phyloP scores from a whole-genome alignment of 2,797 vertebrate species.

The Pogoniulus pusillus region DNA sequence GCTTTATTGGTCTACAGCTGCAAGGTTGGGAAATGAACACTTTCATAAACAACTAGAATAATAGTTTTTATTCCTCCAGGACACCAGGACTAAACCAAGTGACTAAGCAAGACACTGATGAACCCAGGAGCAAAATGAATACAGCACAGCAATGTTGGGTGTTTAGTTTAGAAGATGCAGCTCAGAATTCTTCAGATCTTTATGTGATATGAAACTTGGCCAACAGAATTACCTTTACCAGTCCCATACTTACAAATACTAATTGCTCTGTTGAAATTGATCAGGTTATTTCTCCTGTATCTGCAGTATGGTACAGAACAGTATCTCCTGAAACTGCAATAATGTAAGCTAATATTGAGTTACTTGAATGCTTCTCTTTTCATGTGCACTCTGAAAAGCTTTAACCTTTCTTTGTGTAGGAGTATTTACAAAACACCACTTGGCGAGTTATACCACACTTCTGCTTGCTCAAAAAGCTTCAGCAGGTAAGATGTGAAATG shows the following conservation, averaged over 20 bases:
- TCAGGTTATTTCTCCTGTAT: not conserved
- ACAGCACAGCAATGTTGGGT: not conserved
- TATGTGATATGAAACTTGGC: not conserved
- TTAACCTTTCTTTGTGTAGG: constrained; percentile 16
- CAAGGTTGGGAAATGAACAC: not conserved
- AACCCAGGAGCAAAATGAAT: not conserved
- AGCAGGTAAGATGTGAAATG: not conserved
- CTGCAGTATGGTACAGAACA: not conserved
- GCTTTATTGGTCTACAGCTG: not conserved
- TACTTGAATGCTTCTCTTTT: constrained; percentile 1
- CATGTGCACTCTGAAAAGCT: not conserved
- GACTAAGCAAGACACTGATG: not conserved
- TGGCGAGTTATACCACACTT: not conserved
- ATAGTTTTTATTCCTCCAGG: not conserved
- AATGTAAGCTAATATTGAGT: not conserved
- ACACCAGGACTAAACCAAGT: not conserved
- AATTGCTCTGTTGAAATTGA: not conserved
- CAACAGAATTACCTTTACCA: not conserved
- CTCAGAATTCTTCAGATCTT: not conserved
- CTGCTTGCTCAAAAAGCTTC: not conserved
- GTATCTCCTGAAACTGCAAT: not conserved
- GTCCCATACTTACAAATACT: not conserved
- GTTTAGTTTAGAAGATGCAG: not conserved
- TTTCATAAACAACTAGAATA: not conserved
- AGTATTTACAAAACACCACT: not conserved